Base-by-base conservation (phyloP, 2,113 vertebrate species). In the Peucedramus taeniatus region DNA sequence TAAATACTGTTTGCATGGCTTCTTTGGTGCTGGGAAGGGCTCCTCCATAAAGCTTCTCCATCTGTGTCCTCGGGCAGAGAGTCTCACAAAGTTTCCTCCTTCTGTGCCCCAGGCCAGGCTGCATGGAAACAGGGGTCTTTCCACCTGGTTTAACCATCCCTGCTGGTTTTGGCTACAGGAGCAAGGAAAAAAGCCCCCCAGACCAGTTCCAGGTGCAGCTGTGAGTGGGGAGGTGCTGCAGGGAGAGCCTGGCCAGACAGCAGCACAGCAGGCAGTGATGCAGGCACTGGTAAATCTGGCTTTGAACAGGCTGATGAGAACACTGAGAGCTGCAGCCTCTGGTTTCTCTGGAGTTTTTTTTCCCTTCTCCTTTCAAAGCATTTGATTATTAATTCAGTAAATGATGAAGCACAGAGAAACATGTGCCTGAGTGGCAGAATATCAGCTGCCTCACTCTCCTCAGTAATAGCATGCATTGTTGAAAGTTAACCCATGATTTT, bases 211-310 rank as follows among this genome's bases (percentile, higher is more conserved):
- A 83, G 81, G 87, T n/a, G 5, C 45, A 63, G 70, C 37, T 3
- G 1, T 56, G 74, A 76, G 69, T 83, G 57, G 28, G 64, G 51
- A 93, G 33, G 70, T 68, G 51, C 56, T 1, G 3, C 35, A 75
- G 66, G 68, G 50, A 83, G 65, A 89, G 40, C 69, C 76, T 4
- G 3, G 54, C 53, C 80, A 82, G 82, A 12, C 11, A 3, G 57
- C 71, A 26, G 18, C 16, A 6, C 13, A 78, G 59, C 0, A 0
- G 56, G 71, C 80, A 84, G 75, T 0, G 0, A 8, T 1, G 2
- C 20, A 60, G 63, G 60, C 15, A 1, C 64, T 78, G 69, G 69
- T 87, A 47, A 60, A 84, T 75, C 78, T 91, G 84, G 76, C 86
- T 75, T 40, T 71, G 83, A 84, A 47, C n/a, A 68, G 57, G 37